These are phyloP conservation scores for Orthosia incerta DNA, from an alignment of 2,888 invertebrate species.

Conservation along the genomic window DNA sequence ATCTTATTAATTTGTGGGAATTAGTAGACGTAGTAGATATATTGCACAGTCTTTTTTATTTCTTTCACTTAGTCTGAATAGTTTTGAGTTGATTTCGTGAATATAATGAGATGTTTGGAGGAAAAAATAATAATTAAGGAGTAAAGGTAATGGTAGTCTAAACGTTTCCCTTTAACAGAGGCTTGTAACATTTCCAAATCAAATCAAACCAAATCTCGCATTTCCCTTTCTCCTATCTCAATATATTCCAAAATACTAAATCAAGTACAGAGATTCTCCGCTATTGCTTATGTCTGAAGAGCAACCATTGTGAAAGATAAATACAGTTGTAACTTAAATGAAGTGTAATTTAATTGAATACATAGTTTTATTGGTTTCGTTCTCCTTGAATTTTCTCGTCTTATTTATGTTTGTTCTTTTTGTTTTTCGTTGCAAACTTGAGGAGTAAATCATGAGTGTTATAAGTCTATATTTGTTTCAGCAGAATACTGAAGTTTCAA, in stretches of 20 bases:
- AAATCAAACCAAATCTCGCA: no score
- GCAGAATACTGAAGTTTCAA: constrained; percentile 27
- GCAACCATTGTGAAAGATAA: constrained; percentile 26
- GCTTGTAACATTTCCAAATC: no score
- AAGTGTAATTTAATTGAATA: constrained; percentile 61
- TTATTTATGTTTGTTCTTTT: constrained; percentile 9
- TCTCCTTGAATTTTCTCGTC: constrained; percentile 33
- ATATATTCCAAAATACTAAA: no score
- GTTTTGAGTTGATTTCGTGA: no score
- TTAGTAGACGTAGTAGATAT: constrained; percentile 4
- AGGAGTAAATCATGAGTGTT: constrained; percentile 47
- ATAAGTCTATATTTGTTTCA: constrained; percentile 36
- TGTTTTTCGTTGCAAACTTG: constrained; percentile 26
- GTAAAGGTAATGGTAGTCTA: no score
- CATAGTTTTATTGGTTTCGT: constrained; percentile 66
- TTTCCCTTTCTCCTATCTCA: no score
- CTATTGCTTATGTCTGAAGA: constrained; percentile 30
- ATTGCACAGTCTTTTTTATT: no score
- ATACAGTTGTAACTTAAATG: constrained; percentile 45
- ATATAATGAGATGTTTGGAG: no score
- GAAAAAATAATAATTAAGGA: no score
- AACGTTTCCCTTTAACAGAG: no score
- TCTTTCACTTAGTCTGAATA: no score
- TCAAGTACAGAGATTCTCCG: constrained; percentile 16
- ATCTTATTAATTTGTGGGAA: constrained; percentile 28